Evolutionary conservation across 2,888 invertebrate species (phyloP).

Genomic region (Ornithoptera priamus): DNA sequence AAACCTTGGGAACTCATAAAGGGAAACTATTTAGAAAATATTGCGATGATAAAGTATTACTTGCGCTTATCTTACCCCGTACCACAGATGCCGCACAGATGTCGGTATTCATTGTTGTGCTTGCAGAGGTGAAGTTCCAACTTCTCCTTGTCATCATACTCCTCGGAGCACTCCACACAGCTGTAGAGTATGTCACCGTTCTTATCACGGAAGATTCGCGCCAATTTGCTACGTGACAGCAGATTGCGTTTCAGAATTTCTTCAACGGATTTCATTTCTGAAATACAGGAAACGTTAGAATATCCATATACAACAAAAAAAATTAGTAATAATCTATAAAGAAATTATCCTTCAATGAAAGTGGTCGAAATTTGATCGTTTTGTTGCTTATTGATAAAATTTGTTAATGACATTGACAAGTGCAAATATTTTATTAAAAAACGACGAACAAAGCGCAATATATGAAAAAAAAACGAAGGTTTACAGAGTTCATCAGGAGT

Average conservation of each 20-base stretch:
- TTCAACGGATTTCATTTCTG: constrained; percentile 46
- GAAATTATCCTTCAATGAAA: no score
- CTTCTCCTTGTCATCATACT: constrained; percentile 85
- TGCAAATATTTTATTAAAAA: no score
- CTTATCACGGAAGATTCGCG: constrained; percentile 84
- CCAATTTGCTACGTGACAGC: constrained; percentile 86
- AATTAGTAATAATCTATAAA: no score
- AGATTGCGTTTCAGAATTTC: constrained; percentile 53
- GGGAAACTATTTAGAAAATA: no score
- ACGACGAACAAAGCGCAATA: no score
- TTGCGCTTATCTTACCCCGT: constrained; percentile 76
- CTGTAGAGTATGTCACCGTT: constrained; percentile 85
- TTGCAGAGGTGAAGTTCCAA: constrained; percentile 86
- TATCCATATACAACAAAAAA: background rate
- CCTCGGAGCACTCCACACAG: constrained; percentile 88
- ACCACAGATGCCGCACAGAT: constrained; percentile 87
- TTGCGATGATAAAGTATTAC: background rate
- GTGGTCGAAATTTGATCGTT: no score
- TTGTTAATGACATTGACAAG: no score
- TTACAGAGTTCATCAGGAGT: no score
- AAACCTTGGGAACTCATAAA: no score
- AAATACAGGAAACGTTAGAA: constrained; percentile 30
- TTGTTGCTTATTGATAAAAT: no score
- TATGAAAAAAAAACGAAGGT: no score
- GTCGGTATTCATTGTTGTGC: constrained; percentile 88